Evolutionary conservation across 2,797 vertebrate species (phyloP).

Genomic region (Sebastes kiyomatsui): DNA sequence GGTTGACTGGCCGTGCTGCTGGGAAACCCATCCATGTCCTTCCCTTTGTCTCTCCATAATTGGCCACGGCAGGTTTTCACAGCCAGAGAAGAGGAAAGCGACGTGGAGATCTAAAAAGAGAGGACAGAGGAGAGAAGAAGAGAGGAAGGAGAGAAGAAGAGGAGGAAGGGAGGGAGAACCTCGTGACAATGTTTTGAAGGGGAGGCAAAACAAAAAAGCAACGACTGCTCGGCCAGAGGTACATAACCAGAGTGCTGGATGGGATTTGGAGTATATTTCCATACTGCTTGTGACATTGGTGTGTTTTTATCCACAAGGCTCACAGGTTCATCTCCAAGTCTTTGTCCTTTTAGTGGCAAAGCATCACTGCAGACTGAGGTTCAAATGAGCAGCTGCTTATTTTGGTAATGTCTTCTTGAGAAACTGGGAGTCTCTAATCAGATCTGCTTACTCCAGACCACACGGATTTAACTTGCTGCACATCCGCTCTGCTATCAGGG

Average conservation of each 20-base stretch:
- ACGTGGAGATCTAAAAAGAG: conserved; percentile 31
- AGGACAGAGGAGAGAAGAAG: conserved; percentile 26
- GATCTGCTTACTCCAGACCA: background rate
- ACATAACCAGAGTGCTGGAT: conserved; percentile 18
- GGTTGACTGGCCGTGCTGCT: conserved; percentile 48
- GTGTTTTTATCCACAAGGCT: conserved; percentile 5
- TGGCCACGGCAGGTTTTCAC: conserved; percentile 58
- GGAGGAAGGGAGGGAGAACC: conserved; percentile 41
- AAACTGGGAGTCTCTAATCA: conserved; percentile 7
- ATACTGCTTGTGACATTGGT: conserved; percentile 16
- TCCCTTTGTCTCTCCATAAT: conserved; percentile 72
- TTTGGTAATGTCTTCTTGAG: background rate
- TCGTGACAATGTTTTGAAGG: conserved; percentile 70
- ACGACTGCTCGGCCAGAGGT: conserved; percentile 16
- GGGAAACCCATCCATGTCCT: conserved; percentile 61
- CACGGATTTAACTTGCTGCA: conserved; percentile 9
- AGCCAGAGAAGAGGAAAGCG: conserved; percentile 44
- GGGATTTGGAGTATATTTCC: conserved; percentile 32
- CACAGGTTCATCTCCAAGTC: background rate
- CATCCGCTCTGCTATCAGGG: background rate
- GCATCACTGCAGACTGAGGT: conserved; percentile 9
- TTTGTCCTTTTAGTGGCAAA: conserved; percentile 30
- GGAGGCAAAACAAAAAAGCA: conserved; percentile 64
- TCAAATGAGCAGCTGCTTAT: conserved; percentile 1
- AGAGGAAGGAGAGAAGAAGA: conserved; percentile 20